Conservation (phyloP, 1,140 invertebrate genomes). For the Papilio xuthus region DNA sequence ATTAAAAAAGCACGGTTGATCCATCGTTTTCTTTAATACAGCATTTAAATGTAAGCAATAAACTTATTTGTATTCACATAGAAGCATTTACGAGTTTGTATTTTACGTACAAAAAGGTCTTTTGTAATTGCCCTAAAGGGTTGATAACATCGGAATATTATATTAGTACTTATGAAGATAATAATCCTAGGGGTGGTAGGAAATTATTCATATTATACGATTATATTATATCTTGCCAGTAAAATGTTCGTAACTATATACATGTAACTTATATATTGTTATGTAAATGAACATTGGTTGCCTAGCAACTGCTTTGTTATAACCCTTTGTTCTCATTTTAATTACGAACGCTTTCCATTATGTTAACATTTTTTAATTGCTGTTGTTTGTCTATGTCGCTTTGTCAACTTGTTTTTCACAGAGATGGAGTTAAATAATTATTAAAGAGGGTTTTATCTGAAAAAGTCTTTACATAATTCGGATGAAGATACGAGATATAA, state of each 20-base stretch:
- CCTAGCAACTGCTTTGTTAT: neutral
- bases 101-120: neutral
- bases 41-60: neutral
- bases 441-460: neutral
- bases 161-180: neutral
- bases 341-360: neutral
- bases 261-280: neutral
- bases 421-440: neutral
- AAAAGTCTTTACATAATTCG: neutral
- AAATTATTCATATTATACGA: neutral
- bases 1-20: too few species aligned
- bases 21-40: neutral
- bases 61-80: conserved; percentile 6
- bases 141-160: conserved; percentile 7
- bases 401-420: neutral
- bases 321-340: neutral
- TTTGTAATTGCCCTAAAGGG: neutral
- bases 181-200: neutral
- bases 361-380: conserved; percentile 5
- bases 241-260: neutral
- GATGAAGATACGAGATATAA: too few species aligned
- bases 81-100: conserved; percentile 3
- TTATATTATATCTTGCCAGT: neutral
- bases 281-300: neutral
- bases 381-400: neutral